Base-by-base conservation (phyloP, 2,888 invertebrate genomes). In the Diploptera punctata region DNA sequence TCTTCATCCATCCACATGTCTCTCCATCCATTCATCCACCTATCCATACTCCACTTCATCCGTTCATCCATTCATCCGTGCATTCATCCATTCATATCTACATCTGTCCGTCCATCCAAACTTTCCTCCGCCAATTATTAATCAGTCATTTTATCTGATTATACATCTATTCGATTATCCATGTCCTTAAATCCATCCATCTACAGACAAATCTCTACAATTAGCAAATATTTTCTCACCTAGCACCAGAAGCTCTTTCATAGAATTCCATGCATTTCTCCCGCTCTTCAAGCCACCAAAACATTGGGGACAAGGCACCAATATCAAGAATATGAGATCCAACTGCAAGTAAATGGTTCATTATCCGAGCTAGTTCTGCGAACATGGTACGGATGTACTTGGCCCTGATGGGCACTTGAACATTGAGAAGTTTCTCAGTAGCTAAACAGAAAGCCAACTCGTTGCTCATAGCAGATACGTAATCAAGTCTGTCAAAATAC, bases 241-340 rank as follows among this genome's bases (percentile, higher is more conserved):
- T 90, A 13, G 99, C 99, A 0, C 99, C 99, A 72, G 96, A 97
- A 0, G 96, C 99, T 74, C 99, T 88, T 82, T 99, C 99, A 81
- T 98, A 99, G 83, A 99, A 98, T 83, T 99, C 99, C 95, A 98
- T 97, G 86, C 99, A 88, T 84, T 99, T 99, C 83, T 99, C 98
- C 78, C 98, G 87, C 82, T 98, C 99, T 83, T 99, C 99, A 82
- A 99, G 99, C 68, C 99, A 87, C 98, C 99, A 99, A 87, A 99
- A 99, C 84, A 99, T 96, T 0, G 99, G 99, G 0, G 99, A 99
- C 73, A 99, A 85, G 1, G 98, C 99, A 24, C 99, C 99, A 19
- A 99, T 87, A 84, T 99, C 99, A 72, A 99, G 84, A 0, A 97
- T 97, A 82, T 99, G 99, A 0, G 97, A 95, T 10, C 97, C 97